A percentile compares a stretch with the other conserved stretches of the same genome.
Evolutionary conservation across 2,113 vertebrate genomes (phyloP).

Genomic region (Mastomys coucha): DNA sequence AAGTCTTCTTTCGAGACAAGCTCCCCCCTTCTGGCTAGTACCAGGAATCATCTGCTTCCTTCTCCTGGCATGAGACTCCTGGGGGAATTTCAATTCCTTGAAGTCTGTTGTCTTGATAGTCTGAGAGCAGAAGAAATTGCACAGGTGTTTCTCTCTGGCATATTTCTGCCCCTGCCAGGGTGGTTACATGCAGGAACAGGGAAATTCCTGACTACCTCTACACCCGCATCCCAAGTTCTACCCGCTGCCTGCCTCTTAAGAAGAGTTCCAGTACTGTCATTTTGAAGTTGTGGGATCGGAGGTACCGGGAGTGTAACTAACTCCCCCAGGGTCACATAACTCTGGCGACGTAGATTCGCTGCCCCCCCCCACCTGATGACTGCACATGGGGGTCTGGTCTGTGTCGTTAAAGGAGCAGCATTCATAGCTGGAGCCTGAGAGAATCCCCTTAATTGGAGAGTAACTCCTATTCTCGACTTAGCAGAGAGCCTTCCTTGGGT

Average conservation of each 20-base stretch:
- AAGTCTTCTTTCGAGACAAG: not conserved
- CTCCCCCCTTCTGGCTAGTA: not conserved
- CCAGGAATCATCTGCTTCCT: not conserved
- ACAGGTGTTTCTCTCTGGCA: not conserved
- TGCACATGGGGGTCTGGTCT: too few relatives aligned
- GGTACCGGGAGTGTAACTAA: not conserved
- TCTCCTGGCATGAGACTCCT: not conserved
- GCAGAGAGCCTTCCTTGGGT: fast-evolving
- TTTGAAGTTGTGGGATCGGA: not conserved
- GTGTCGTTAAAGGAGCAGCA: not conserved
- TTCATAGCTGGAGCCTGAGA: not conserved
- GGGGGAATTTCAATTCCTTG: not conserved
- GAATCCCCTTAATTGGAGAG: not conserved
- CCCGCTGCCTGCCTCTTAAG: not conserved
- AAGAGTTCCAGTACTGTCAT: not conserved
- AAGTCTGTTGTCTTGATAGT: not conserved
- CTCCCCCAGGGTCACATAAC: not conserved
- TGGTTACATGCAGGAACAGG: not conserved
- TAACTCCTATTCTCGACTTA: not conserved
- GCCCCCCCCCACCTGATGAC: not conserved
- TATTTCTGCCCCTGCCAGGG: not conserved
- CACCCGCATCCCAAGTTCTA: not conserved
- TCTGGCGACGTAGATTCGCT: not conserved
- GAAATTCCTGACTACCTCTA: not conserved
- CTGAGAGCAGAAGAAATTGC: not conserved